Conservation (phyloP, 2,888 invertebrate species). For the Hemithea aestivaria region DNA sequence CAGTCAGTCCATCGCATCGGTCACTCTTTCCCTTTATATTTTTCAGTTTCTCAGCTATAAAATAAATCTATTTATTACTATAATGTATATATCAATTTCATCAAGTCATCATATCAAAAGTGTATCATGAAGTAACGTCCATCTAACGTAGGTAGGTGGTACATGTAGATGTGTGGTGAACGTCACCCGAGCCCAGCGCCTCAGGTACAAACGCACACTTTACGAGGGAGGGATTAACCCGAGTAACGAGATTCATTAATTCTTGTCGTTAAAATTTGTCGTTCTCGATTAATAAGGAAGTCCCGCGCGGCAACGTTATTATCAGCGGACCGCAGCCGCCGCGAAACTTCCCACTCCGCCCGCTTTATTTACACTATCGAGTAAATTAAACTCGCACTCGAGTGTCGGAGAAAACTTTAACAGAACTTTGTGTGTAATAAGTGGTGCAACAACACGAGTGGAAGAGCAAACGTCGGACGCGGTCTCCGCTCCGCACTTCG, state of each 20-base stretch:
- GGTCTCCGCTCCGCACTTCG: conserved; percentile 74
- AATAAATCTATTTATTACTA: no score
- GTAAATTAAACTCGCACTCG: conserved; percentile 79
- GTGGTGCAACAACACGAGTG: conserved; percentile 79
- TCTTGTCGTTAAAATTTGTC: conserved; percentile 81
- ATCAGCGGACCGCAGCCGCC: conserved; percentile 73
- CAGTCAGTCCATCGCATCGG: no score
- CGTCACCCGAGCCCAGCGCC: conserved; percentile 60
- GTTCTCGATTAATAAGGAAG: conserved; percentile 80
- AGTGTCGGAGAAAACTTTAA: conserved; percentile 77
- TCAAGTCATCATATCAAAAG: conserved; percentile 12
- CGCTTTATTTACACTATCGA: conserved; percentile 80
- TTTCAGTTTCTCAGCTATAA: no score
- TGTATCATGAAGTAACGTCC: conserved; percentile 30
- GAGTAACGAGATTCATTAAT: conserved; percentile 81
- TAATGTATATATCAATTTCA: no score
- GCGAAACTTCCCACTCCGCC: conserved; percentile 73
- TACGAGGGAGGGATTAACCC: conserved; percentile 79
- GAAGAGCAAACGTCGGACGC: conserved; percentile 79
- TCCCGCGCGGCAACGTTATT: conserved; percentile 73
- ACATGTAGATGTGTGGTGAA: conserved; percentile 41
- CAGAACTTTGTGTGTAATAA: conserved; percentile 80
- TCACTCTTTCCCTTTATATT: no score
- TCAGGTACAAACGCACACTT: conserved; percentile 73
- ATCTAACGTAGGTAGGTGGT: conserved; percentile 39